Conservation (phyloP, 2,888 invertebrate species). For the Electrophaes corylata region DNA sequence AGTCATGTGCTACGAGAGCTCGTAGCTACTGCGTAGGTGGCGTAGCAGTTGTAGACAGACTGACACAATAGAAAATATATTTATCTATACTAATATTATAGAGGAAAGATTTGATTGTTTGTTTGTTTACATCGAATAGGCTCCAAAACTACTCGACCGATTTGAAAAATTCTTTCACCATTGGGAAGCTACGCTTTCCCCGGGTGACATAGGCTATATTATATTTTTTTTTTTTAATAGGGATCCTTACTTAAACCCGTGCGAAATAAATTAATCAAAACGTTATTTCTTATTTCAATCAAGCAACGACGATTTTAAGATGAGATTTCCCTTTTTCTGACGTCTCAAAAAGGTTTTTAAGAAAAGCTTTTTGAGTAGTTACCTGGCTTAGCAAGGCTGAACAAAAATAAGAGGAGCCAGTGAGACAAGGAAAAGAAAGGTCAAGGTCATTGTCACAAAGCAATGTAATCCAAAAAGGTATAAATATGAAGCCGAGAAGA, state of each 20-base stretch:
- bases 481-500: neutral
- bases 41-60: neutral
- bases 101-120: no score
- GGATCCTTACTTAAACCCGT: no score
- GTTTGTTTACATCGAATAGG: no score
- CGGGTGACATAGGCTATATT: no score
- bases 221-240: no score
- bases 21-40: neutral
- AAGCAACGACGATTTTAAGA: neutral
- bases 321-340: neutral
- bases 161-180: no score
- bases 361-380: neutral
- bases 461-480: constrained; percentile 3
- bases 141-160: no score
- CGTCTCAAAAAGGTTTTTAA: constrained; percentile 1
- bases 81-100: no score
- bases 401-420: constrained; percentile 1
- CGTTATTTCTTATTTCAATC: no score
- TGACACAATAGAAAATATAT: no score
- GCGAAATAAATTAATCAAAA: no score
- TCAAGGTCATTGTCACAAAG: constrained; percentile 11
- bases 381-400: neutral
- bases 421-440: neutral
- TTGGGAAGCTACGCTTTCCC: no score
- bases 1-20: neutral